Evolutionary conservation across 2,113 vertebrate genomes (phyloP), one percentile per base, ranked within the genome.

Genomic region (Ursus arctos): DNA sequence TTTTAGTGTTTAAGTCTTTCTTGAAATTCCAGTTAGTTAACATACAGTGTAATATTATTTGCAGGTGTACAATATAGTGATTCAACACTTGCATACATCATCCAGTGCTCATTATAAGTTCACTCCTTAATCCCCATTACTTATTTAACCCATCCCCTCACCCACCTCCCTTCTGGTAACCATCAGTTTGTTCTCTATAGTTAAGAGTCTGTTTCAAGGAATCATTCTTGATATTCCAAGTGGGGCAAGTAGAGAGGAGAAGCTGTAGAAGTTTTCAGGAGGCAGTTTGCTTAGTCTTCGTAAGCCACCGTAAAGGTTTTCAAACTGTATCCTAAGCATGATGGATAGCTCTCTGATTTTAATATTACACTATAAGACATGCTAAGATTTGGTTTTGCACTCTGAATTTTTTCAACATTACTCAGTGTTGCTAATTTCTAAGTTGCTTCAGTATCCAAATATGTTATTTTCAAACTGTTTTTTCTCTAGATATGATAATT

Each of bases 401-500:
- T 67, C 31, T 76, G 9, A 57, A 7, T 53, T 79, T 97, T 91
- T 85, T 88, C 72, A 81, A 40, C 16, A 24, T 79, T 71, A 85
- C 55, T 91, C 57, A 94, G 7, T 26, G n/a, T 86, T 95, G 18
- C 33, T 76, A 69, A 92, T 97, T 84, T 97, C 74, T 69, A 91
- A 69, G 69, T 97, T 85, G 10, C 55, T 47, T 95, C 49, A 47
- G 24, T 83, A 81, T 67, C 33, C 63, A 85, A 93, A 71, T 0
- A 83, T 72, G 11, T 61, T 76, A 91, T 95, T 97, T 93, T 91
- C 57, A 86, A 93, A 71, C 18, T 51, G n/a, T 51, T 86, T 89
- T 97, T 77, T 49, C 19, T 82, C 6, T n/a, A 97, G 31, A 6
- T 76, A 40, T 13, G 7, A 57, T 61, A 40, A 49, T 94, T 96